Conservation (phyloP, 1,140 invertebrate species). For the Ceratina australensis region DNA sequence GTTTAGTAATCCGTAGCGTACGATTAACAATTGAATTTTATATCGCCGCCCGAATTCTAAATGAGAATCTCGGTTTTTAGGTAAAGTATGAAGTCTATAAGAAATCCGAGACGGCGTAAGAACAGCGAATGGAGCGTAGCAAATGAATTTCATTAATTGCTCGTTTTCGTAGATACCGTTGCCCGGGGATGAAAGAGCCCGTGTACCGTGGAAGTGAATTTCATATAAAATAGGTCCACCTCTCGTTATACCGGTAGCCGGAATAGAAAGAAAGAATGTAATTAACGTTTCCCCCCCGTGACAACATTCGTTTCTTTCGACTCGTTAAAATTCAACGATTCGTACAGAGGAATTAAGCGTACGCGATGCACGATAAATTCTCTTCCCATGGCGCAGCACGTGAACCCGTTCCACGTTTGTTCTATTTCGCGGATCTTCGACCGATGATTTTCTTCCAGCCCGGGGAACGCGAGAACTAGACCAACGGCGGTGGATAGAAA, state of each 20-base stretch:
- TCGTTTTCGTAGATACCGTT: slow-evolving; percentile 8
- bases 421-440: too few relatives aligned
- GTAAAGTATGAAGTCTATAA: slow-evolving; percentile 33
- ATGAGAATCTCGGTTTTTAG: too few relatives aligned
- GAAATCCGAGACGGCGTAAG: neutral
- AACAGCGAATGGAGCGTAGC: slow-evolving; percentile 33
- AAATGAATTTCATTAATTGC: slow-evolving; percentile 54
- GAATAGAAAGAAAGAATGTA: slow-evolving; percentile 30
- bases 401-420: too few relatives aligned
- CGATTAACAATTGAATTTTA: too few relatives aligned
- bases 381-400: too few relatives aligned
- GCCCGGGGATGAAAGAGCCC: neutral
- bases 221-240: neutral
- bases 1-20: too few relatives aligned
- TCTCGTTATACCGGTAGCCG: neutral
- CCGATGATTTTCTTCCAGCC: too few relatives aligned
- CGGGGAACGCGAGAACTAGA: too few relatives aligned
- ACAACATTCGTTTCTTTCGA: neutral
- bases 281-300: slow-evolving; percentile 19
- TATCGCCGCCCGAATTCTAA: too few relatives aligned
- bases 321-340: slow-evolving; percentile 26
- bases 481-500: too few relatives aligned
- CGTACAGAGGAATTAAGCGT: slow-evolving; percentile 3
- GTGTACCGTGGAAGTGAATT: neutral
- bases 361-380: neutral